Conservation (phyloP, 2,797 vertebrate species). For the Erpetoichthys calabaricus region DNA sequence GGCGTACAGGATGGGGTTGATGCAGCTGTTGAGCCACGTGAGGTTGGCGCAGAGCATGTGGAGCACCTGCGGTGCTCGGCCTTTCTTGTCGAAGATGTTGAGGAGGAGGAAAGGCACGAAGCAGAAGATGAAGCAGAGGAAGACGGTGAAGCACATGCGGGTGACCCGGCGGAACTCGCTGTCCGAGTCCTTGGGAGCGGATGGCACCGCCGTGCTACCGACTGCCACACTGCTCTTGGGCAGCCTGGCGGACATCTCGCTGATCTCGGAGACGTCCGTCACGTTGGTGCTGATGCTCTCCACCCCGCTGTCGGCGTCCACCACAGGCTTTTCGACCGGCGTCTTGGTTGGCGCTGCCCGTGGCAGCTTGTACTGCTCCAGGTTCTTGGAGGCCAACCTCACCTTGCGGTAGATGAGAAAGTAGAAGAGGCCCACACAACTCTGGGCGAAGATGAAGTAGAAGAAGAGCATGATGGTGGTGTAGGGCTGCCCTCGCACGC, state of each 20-base stretch:
- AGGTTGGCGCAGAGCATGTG: conserved; percentile 76
- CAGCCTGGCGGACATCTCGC: conserved; percentile 15
- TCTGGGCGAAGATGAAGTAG: conserved; percentile 66
- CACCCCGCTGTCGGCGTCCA: background rate
- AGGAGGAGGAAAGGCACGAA: conserved; percentile 68
- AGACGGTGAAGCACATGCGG: conserved; percentile 70
- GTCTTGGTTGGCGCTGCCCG: conserved; percentile 27
- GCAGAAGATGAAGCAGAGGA: conserved; percentile 64
- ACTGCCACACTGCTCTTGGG: conserved; percentile 17
- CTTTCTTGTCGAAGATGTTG: conserved; percentile 55
- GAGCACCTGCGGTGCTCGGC: conserved; percentile 47
- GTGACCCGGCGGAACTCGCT: conserved; percentile 66
- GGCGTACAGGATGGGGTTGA: conserved; percentile 73
- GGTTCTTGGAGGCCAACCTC: conserved; percentile 37
- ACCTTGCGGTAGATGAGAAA: conserved; percentile 67
- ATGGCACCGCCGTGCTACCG: background rate
- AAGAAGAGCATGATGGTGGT: conserved; percentile 63
- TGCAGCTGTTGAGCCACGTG: conserved; percentile 78
- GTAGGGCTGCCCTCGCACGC: conserved; percentile 57
- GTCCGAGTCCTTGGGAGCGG: conserved; percentile 38
- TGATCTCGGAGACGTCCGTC: conserved; percentile 4
- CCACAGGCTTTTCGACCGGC: conserved; percentile 10
- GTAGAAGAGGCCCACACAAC: conserved; percentile 66
- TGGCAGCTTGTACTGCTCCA: conserved; percentile 55
- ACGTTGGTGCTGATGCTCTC: conserved; percentile 10